Percentiles rank a stretch among this genome's conserved stretches.
These are phyloP conservation scores for Apogon hyalosoma DNA, from an alignment of 2,797 vertebrate genomes.

Conservation along the genomic window DNA sequence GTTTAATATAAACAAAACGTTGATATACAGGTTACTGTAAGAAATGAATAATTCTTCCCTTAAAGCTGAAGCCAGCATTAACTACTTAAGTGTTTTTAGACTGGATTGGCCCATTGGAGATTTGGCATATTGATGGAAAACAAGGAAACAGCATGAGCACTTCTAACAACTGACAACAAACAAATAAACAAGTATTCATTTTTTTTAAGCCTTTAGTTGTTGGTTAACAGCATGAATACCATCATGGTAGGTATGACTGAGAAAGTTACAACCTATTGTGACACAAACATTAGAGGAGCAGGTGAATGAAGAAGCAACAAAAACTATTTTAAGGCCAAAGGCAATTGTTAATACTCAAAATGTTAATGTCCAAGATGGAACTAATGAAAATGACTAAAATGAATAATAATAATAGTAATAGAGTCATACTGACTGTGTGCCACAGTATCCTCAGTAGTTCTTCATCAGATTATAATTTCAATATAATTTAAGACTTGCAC, in stretches of 20 bases:
- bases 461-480: slow-evolving; percentile 7
- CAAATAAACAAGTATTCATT: slow-evolving; percentile 16
- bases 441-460: slow-evolving; percentile 15
- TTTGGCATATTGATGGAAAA: slow-evolving; percentile 38
- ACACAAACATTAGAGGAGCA: slow-evolving; percentile 41
- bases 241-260: neutral
- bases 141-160: slow-evolving; percentile 22
- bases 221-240: slow-evolving; percentile 28
- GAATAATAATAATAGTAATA: slow-evolving; percentile 1
- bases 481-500: neutral
- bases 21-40: slow-evolving; percentile 64
- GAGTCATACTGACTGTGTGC: neutral
- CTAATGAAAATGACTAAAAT: slow-evolving; percentile 15
- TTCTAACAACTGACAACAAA: slow-evolving; percentile 4
- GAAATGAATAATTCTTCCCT: slow-evolving; percentile 61
- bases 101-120: slow-evolving; percentile 26
- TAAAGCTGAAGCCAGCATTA: slow-evolving; percentile 72
- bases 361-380: slow-evolving; percentile 24
- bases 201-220: slow-evolving; percentile 22
- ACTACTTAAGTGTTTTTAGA: slow-evolving; percentile 63
- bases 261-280: neutral
- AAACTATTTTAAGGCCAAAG: slow-evolving; percentile 63
- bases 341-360: slow-evolving; percentile 35
- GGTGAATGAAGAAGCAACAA: slow-evolving; percentile 43
- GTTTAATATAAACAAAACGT: slow-evolving; percentile 80